Percentiles rank a stretch among this genome's conserved stretches.
Evolutionary conservation across 2,797 vertebrate species (phyloP).

Genomic region (Antrozous pallidus): DNA sequence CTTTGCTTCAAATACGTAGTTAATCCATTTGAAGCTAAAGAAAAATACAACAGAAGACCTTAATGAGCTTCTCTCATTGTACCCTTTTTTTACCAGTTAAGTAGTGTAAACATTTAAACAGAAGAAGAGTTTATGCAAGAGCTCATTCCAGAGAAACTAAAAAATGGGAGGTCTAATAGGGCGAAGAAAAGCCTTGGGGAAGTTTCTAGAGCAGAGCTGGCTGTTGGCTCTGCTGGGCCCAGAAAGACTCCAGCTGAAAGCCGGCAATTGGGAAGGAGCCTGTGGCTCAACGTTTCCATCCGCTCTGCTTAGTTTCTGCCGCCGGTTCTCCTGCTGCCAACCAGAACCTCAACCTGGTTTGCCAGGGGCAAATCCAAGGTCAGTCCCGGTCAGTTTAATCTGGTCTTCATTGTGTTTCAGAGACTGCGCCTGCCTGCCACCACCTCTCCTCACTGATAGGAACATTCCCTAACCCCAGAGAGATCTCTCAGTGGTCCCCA

Average conservation of each 20-base stretch:
- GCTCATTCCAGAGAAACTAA: background rate
- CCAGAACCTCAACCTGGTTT: background rate
- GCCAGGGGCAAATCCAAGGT: background rate
- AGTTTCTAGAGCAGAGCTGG: background rate
- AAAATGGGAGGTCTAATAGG: background rate
- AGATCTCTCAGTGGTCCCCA: background rate
- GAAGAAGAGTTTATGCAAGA: background rate
- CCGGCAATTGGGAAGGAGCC: background rate
- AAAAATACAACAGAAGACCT: background rate
- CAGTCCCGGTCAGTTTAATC: background rate
- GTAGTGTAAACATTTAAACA: background rate
- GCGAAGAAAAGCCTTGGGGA: background rate
- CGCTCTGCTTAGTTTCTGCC: background rate
- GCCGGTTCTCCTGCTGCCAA: background rate
- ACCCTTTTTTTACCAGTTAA: background rate
- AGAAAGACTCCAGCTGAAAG: background rate
- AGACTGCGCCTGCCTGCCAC: background rate
- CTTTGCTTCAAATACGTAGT: slow-evolving; percentile 29
- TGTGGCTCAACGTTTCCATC: background rate
- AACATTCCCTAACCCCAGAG: background rate
- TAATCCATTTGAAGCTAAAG: background rate
- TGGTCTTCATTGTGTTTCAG: background rate
- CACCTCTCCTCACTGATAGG: background rate
- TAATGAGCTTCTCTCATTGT: slow-evolving; percentile 8
- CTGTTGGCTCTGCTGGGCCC: background rate